Evolutionary conservation across 2,797 vertebrate genomes (phyloP).

Genomic region (Vipera latastei): DNA sequence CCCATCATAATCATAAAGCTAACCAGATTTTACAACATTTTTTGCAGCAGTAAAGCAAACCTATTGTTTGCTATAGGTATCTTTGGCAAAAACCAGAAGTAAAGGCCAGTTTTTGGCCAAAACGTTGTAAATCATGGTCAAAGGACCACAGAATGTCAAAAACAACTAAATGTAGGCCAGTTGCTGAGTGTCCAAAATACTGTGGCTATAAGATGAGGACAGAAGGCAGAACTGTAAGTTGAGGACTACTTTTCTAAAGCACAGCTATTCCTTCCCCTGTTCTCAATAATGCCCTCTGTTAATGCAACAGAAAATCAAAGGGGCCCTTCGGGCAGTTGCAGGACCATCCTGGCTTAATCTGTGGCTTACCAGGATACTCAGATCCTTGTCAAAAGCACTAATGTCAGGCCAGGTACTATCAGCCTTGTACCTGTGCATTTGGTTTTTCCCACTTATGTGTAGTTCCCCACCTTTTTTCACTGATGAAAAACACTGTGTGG

Average conservation of each 20-base stretch:
- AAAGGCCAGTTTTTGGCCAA: neutral
- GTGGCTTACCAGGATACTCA: neutral
- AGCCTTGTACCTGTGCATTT: neutral
- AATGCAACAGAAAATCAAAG: neutral
- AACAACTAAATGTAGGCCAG: neutral
- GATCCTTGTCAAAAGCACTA: neutral
- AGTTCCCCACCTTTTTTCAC: neutral
- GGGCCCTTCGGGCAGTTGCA: neutral
- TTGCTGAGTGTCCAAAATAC: neutral
- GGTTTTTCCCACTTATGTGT: neutral
- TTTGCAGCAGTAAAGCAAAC: neutral
- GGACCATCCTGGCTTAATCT: neutral
- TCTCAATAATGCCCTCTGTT: neutral
- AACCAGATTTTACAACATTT: neutral
- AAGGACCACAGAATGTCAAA: neutral
- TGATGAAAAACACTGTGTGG: neutral
- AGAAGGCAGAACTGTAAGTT: neutral
- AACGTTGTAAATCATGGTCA: neutral
- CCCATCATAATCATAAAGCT: neutral
- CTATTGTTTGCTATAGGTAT: neutral
- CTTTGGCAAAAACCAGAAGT: neutral
- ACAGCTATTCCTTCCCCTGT: neutral
- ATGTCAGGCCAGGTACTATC: neutral
- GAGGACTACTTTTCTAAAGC: neutral
- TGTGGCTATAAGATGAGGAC: neutral